These are phyloP conservation scores for Nomada flava DNA, from an alignment of 2,888 invertebrate genomes.

Conservation along the genomic window DNA sequence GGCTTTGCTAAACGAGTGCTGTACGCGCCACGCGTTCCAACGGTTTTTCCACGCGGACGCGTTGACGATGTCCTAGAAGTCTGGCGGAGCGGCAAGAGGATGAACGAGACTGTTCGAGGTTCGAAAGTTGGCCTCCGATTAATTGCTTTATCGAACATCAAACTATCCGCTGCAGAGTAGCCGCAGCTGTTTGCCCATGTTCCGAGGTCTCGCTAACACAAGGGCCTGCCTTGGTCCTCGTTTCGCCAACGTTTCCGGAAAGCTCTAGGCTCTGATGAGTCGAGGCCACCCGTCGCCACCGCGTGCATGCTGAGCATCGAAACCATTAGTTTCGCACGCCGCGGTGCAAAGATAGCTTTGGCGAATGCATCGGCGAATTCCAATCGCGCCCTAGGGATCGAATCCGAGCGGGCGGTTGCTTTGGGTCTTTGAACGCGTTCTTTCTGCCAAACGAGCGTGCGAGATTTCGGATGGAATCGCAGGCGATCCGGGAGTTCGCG, in stretches of 20 bases:
- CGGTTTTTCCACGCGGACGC: constrained; percentile 1
- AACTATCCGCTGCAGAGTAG: constrained; percentile 18
- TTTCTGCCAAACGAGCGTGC: no score
- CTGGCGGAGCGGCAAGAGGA: neutral
- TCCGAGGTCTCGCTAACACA: neutral
- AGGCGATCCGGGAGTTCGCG: no score
- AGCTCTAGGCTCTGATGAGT: neutral
- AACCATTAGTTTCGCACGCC: constrained; percentile 56
- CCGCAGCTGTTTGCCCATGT: constrained; percentile 36
- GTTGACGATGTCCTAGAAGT: neutral
- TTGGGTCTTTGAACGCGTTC: no score
- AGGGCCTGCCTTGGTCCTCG: neutral
- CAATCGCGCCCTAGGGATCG: no score
- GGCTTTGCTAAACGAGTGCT: constrained; percentile 23
- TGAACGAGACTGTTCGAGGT: neutral
- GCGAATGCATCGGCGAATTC: constrained; percentile 17
- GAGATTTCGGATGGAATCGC: no score
- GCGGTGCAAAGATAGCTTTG: no score
- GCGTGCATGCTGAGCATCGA: constrained; percentile 6
- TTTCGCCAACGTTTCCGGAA: constrained; percentile 20
- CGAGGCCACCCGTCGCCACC: constrained; percentile 6
- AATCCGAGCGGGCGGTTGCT: no score
- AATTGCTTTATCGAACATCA: constrained; percentile 41
- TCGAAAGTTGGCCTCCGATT: constrained; percentile 10
- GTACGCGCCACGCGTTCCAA: constrained; percentile 10